Conservation (phyloP, 2,797 vertebrate species). For the Hoplostethus atlanticus region DNA sequence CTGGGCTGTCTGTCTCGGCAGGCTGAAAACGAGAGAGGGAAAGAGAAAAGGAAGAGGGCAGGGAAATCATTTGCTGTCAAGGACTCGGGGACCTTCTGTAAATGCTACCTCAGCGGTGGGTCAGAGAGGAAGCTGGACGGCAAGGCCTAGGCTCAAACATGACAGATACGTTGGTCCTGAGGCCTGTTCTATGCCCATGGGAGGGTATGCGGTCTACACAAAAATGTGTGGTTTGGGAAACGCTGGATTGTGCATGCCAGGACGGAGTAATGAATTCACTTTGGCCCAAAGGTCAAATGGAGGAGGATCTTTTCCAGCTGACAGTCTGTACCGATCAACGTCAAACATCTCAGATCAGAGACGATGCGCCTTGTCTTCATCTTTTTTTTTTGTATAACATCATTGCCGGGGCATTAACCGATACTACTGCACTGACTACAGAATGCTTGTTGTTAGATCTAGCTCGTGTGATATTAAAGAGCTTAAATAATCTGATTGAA, state of each 20-base stretch:
- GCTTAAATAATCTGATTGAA: no score
- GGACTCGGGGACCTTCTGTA: neutral
- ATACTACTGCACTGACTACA: no score
- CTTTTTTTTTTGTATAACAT: neutral
- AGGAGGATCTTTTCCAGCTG: slow-evolving; percentile 56
- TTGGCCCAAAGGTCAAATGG: slow-evolving; percentile 59
- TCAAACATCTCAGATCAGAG: slow-evolving; percentile 40
- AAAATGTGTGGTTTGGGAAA: slow-evolving; percentile 43
- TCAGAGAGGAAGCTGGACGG: neutral
- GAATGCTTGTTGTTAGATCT: neutral
- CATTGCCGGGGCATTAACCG: no score
- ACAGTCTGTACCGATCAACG: slow-evolving; percentile 35
- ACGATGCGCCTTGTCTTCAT: neutral
- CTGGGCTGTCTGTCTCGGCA: slow-evolving; percentile 14
- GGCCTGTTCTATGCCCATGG: slow-evolving; percentile 27
- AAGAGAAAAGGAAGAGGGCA: no score
- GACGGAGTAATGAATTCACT: slow-evolving; percentile 41
- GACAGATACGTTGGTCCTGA: slow-evolving; percentile 20
- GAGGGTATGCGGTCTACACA: slow-evolving; percentile 47
- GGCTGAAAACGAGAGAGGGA: no score
- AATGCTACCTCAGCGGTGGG: neutral
- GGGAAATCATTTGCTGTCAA: no score
- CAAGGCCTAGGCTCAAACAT: neutral
- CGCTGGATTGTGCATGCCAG: slow-evolving; percentile 28
- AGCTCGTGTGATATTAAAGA: no score